Percentiles rank a stretch among this genome's conserved stretches.
Evolutionary conservation across 1,140 invertebrate genomes (phyloP).

Genomic region (Drosophila arawakana): DNA sequence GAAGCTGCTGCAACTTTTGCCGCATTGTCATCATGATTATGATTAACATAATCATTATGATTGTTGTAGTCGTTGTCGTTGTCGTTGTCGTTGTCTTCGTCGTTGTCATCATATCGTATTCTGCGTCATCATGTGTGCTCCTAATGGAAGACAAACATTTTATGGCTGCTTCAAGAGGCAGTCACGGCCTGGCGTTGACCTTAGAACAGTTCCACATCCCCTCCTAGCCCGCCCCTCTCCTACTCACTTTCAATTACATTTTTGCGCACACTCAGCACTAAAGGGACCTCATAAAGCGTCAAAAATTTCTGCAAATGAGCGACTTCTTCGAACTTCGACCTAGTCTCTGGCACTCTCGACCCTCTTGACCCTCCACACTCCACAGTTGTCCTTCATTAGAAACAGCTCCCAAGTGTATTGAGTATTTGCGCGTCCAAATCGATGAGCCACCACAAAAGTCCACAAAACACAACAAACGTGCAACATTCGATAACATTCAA

Average conservation of each 20-base stretch:
- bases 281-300: constrained; percentile 82
- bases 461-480: constrained; percentile 25
- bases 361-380: neutral
- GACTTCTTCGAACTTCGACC: constrained; percentile 9
- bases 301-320: constrained; percentile 79
- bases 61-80: constrained; percentile 3
- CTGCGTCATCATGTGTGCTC: constrained; percentile 57
- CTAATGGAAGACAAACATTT: constrained; percentile 83
- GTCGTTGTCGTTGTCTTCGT: constrained; percentile 1
- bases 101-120: constrained; percentile 7
- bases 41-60: constrained; percentile 6
- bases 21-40: neutral
- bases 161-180: constrained; percentile 48
- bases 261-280: constrained; percentile 82
- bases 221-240: neutral
- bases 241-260: constrained; percentile 77
- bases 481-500: constrained; percentile 36
- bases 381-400: constrained; percentile 73
- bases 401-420: constrained; percentile 71
- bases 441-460: constrained; percentile 57
- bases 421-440: constrained; percentile 62
- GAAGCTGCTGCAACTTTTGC: constrained; percentile 19
- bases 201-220: constrained; percentile 25
- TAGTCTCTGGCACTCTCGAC: neutral
- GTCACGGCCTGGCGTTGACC: constrained; percentile 51